These are phyloP conservation scores for Ophion obscuratus DNA, from an alignment of 2,888 invertebrate genomes.

Conservation along the genomic window DNA sequence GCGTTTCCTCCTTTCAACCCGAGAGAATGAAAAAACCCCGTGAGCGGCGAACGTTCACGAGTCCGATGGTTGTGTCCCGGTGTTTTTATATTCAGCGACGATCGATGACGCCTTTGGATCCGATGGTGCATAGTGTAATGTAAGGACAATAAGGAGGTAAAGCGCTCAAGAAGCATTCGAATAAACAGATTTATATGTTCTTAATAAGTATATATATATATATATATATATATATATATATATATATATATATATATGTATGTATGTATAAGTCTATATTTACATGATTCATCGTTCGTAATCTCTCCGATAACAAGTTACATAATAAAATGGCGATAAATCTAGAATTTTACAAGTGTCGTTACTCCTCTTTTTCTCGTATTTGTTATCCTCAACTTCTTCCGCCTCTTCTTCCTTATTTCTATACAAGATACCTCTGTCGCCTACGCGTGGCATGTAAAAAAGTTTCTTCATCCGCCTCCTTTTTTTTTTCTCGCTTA, in stretches of 20 bases:
- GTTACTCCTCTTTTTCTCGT: slow-evolving; percentile 66
- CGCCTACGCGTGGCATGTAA: slow-evolving; percentile 60
- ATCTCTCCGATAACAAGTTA: slow-evolving; percentile 81
- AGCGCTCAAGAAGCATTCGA: slow-evolving; percentile 26
- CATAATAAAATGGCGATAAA: slow-evolving; percentile 81
- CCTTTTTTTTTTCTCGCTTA: slow-evolving; percentile 5
- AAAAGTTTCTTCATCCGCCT: slow-evolving; percentile 54
- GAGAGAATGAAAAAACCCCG: no score
- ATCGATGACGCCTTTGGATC: neutral
- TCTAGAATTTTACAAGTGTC: slow-evolving; percentile 82
- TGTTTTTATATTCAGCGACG: neutral
- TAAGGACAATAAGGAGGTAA: slow-evolving; percentile 15
- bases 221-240: slow-evolving; percentile 79
- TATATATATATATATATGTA: no score
- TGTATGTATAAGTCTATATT: slow-evolving; percentile 81
- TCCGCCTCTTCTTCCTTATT: slow-evolving; percentile 65
- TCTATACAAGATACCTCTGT: slow-evolving; percentile 72
- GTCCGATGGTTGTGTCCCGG: neutral
- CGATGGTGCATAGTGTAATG: neutral
- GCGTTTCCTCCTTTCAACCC: no score
- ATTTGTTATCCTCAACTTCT: slow-evolving; percentile 50
- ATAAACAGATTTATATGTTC: slow-evolving; percentile 66
- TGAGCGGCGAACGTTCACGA: no score
- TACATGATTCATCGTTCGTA: slow-evolving; percentile 80
- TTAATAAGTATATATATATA: slow-evolving; percentile 83